Evolutionary conservation across 2,888 invertebrate species (phyloP), one percentile per base, ranked within the genome.

Genomic region (Dasypolia templi): DNA sequence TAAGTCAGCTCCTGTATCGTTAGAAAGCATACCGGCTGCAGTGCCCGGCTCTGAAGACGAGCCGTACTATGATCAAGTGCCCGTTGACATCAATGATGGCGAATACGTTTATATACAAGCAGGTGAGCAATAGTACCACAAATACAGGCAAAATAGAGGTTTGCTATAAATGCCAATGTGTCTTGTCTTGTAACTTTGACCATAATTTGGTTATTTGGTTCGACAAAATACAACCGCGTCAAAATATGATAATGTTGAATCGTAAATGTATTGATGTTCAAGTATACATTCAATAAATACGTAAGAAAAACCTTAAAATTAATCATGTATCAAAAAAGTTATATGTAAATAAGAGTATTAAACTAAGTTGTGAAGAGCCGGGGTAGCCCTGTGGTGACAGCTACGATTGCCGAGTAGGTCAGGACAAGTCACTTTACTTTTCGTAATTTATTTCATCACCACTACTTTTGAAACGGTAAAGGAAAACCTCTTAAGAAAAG

Each of bases 101-200:
- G 98, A 98, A 95, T 98, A 98, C 91, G 97, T 98, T 83, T 97
- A 97, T 88, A 97, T 98, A 79, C 97, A 97, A 95, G 97, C 97
- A 74, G 97, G 97, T 93, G 94, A 95, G 87, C 32, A 79, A 55
- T 74, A 74, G 55, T 55, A 53, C 22, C 51, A 72, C n/a, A 19
- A 44, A 55, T 6, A 14, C 14, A n/a, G 53, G 32, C 42, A 14
- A 46, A 39, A 39, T 39, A 22, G 9, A 29, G 46, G 32, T 44
- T 14, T 46, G 0, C 19, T 29, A 56, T 14, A 5, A 44, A 75
- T 22, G 35, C 44, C 58, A 81, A 44, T 26, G 75, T 26, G 58
- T 29, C 73, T 58, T n/a, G 29, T 49, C n/a, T n/a, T 22, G 17
- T 49, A 56, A 29, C 73, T 58, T 72, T 80, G 75, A 3, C 17